phyloP scores from a whole-genome alignment of 2,797 vertebrate species.

The Rhyacichthys aspro region DNA sequence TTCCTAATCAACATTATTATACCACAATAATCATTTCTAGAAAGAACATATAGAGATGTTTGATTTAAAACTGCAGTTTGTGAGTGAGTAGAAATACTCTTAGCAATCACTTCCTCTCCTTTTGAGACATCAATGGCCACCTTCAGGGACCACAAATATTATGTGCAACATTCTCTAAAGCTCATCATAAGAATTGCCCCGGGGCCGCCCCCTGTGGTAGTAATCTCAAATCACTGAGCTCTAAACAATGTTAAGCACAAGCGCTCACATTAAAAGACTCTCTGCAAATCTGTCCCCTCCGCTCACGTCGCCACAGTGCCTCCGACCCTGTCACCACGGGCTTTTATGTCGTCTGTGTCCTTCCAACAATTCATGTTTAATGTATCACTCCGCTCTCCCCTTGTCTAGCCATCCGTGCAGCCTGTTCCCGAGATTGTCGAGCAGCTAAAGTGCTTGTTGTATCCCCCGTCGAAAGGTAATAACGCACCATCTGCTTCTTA shows the following conservation, averaged over 20 bases:
- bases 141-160: constrained; percentile 36
- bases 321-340: constrained; percentile 67
- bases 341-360: constrained; percentile 79
- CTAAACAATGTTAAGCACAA: constrained; percentile 82
- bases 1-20: no score
- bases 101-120: not conserved
- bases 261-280: constrained; percentile 71
- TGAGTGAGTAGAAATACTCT: constrained; percentile 7
- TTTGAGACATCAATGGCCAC: constrained; percentile 32
- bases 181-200: constrained; percentile 75
- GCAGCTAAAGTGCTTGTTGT: constrained; percentile 57
- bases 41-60: no score
- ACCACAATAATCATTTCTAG: no score
- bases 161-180: constrained; percentile 52
- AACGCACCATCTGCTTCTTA: constrained; percentile 45
- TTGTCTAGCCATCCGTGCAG: constrained; percentile 57
- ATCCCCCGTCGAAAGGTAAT: constrained; percentile 41
- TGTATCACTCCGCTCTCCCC: constrained; percentile 67
- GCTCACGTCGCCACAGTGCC: constrained; percentile 58
- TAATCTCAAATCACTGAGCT: constrained; percentile 79
- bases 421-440: constrained; percentile 45
- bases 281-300: constrained; percentile 69
- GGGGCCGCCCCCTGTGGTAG: constrained; percentile 72
- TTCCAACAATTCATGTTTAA: constrained; percentile 83
- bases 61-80: no score